Evolutionary conservation across 2,888 invertebrate genomes (phyloP).

Genomic region (Stenoptilia bipunctidactyla): DNA sequence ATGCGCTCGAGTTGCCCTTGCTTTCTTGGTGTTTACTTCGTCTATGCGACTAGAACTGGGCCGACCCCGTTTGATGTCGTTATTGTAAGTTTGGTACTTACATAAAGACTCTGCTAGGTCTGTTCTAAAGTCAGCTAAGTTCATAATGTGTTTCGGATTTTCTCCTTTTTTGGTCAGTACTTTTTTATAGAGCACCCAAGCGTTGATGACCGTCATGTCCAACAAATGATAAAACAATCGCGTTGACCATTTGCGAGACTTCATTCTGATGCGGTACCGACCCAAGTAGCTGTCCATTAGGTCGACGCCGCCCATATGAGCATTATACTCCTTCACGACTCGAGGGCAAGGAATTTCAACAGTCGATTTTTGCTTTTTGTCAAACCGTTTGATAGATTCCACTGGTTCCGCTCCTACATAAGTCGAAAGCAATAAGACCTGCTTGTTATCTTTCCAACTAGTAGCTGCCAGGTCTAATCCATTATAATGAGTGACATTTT

Average conservation of each 20-base stretch:
- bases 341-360: neutral
- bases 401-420: constrained; percentile 27
- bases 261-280: constrained; percentile 24
- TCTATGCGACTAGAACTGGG: no score
- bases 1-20: no score
- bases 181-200: constrained; percentile 27
- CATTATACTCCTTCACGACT: constrained; percentile 7
- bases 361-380: constrained; percentile 2
- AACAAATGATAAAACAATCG: constrained; percentile 24
- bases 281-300: constrained; percentile 25
- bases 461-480: constrained; percentile 20
- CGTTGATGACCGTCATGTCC: constrained; percentile 27
- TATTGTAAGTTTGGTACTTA: constrained; percentile 21
- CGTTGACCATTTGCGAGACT: constrained; percentile 23
- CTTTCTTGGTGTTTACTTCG: no score
- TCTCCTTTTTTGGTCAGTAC: constrained; percentile 23
- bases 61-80: constrained; percentile 25
- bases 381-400: constrained; percentile 9
- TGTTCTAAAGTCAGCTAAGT: constrained; percentile 25
- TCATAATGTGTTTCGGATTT: constrained; percentile 21
- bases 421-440: constrained; percentile 23
- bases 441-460: constrained; percentile 27
- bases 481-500: constrained; percentile 23
- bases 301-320: constrained; percentile 16
- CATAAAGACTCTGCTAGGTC: constrained; percentile 24